Conservation (phyloP, 2,888 invertebrate genomes). For the Coenonympha arcania region DNA sequence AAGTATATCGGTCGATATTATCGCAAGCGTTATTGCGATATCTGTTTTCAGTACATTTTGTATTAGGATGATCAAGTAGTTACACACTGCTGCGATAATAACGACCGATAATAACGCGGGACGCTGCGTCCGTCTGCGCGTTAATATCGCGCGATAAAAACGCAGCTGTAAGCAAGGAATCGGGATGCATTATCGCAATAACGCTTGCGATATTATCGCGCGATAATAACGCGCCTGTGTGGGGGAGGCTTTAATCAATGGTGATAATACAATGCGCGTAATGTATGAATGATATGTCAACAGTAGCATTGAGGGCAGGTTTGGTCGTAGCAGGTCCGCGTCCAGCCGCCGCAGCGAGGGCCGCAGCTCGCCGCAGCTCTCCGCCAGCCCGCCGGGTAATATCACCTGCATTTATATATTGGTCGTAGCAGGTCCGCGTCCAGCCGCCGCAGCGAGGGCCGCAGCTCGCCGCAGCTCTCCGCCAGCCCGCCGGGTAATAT, state of each 20-base stretch:
- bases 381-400: slow-evolving; percentile 60
- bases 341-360: slow-evolving; percentile 57
- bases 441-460: slow-evolving; percentile 52
- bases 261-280: neutral
- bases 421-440: slow-evolving; percentile 58
- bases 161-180: no score
- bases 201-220: no score
- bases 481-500: slow-evolving; percentile 57
- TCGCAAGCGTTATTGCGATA: no score
- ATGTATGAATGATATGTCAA: slow-evolving; percentile 26
- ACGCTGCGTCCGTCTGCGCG: no score
- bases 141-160: no score
- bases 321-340: slow-evolving; percentile 56
- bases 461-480: slow-evolving; percentile 58
- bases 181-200: no score
- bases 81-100: no score
- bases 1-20: no score
- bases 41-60: no score
- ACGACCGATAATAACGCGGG: no score
- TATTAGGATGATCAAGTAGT: no score
- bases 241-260: neutral
- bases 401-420: slow-evolving; percentile 23
- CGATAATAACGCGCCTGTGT: no score
- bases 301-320: slow-evolving; percentile 42
- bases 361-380: slow-evolving; percentile 56